Conservation (phyloP, 1,140 invertebrate species). For the Ceratina japonica region DNA sequence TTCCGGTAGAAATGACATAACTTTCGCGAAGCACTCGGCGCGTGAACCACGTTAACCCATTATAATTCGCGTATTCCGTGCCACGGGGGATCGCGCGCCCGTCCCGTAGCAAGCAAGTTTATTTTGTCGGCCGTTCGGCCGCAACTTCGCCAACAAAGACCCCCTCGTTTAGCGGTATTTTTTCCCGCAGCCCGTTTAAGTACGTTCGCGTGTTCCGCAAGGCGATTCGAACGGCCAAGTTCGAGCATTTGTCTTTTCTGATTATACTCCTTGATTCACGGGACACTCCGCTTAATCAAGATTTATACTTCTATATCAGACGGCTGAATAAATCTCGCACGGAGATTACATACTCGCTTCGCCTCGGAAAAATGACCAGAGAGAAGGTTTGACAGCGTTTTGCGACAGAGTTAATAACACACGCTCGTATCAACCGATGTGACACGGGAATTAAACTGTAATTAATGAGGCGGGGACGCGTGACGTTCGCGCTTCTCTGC, state of each 20-base stretch:
- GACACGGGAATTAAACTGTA: neutral
- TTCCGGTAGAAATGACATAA: conserved; percentile 25
- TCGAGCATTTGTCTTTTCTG: no score
- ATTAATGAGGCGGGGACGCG: neutral
- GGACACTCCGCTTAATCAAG: no score
- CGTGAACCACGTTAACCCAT: conserved; percentile 31
- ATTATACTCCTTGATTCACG: no score
- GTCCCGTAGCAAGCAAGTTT: conserved; percentile 4
- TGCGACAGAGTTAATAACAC: conserved; percentile 4
- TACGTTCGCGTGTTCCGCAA: neutral
- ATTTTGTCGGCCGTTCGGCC: neutral
- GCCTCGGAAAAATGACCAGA: no score
- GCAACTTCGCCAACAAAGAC: neutral
- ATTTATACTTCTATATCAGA: no score
- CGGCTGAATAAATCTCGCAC: no score
- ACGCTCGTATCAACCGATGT: neutral
- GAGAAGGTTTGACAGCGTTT: neutral
- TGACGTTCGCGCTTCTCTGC: neutral
- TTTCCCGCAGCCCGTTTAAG: neutral
- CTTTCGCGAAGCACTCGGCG: conserved; percentile 22
- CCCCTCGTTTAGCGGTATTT: neutral
- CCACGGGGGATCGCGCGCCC: neutral
- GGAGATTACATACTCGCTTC: no score
- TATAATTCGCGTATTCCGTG: conserved; percentile 11
- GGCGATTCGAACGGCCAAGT: no score